phyloP scores from a whole-genome alignment of 2,888 invertebrate genomes.

The Corbicula japonica region DNA sequence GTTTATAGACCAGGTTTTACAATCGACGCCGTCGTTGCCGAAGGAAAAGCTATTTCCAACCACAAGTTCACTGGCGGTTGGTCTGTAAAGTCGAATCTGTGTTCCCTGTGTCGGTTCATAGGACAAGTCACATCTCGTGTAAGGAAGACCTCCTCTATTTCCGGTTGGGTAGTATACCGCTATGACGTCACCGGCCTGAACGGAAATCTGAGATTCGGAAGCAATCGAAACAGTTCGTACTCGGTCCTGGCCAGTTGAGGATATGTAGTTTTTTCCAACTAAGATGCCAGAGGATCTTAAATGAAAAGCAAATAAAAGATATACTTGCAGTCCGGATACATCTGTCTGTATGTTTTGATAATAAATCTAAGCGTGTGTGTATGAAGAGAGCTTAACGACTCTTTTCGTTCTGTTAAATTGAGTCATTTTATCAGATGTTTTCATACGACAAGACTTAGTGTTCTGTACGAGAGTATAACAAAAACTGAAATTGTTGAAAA shows the following conservation, averaged over 20 bases:
- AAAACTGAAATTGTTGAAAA: too few species aligned
- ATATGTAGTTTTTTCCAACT: slow-evolving; percentile 17
- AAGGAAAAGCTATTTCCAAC: neutral
- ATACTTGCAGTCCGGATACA: too few species aligned
- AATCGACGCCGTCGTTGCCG: neutral
- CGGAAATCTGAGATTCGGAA: slow-evolving; percentile 18
- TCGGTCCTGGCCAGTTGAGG: slow-evolving; percentile 18
- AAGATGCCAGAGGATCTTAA: neutral
- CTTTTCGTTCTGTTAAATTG: too few species aligned
- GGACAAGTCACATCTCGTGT: slow-evolving; percentile 4
- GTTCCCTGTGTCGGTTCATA: slow-evolving; percentile 16
- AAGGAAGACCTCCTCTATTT: slow-evolving; percentile 6
- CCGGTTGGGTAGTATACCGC: slow-evolving; percentile 5
- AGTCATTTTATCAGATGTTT: too few species aligned
- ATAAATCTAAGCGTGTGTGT: too few species aligned
- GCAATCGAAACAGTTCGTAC: slow-evolving; percentile 22
- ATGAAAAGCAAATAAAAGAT: too few species aligned
- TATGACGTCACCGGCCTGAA: slow-evolving; percentile 30
- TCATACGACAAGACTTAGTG: too few species aligned
- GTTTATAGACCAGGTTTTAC: slow-evolving; percentile 35
- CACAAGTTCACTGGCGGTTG: neutral
- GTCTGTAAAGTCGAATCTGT: neutral
- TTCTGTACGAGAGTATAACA: too few species aligned
- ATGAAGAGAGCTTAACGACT: too few species aligned
- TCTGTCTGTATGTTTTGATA: too few species aligned